Evolutionary conservation across 2,113 vertebrate genomes (phyloP).

Genomic region (Pygoscelis adeliae): DNA sequence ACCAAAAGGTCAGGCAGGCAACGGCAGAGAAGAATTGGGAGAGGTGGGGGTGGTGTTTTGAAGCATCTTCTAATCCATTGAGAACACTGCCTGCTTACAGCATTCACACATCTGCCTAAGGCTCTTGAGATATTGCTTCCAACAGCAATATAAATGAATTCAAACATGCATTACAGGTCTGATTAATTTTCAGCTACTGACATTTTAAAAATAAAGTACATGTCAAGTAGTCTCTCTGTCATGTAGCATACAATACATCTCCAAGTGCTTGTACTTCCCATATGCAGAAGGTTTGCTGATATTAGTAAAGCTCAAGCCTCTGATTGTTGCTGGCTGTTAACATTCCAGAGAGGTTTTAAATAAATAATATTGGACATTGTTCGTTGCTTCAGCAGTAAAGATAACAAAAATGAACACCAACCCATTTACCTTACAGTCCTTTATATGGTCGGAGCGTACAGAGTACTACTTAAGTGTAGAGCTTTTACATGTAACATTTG

Average conservation of each 20-base stretch:
- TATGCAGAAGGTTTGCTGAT: background rate
- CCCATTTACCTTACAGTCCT: background rate
- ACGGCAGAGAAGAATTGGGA: background rate
- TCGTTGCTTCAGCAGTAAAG: background rate
- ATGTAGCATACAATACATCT: background rate
- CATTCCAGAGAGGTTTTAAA: background rate
- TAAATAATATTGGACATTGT: background rate
- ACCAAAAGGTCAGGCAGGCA: background rate
- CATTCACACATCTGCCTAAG: background rate
- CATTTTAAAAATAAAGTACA: constrained; percentile 3
- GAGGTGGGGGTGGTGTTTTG: background rate
- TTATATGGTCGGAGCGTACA: accelerated
- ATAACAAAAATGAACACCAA: background rate
- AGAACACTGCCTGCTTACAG: background rate
- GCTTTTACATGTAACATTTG: background rate
- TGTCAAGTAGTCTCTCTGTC: background rate
- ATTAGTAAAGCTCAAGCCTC: background rate
- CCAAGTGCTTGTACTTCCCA: background rate
- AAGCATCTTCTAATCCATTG: background rate
- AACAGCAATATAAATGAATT: background rate
- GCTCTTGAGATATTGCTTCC: background rate
- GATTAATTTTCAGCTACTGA: background rate
- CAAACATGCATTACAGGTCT: background rate
- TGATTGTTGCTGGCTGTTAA: background rate
- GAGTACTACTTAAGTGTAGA: background rate